These are phyloP conservation scores for Alloscopus bannaensis DNA, from an alignment of 2,888 invertebrate species.

Conservation along the genomic window DNA sequence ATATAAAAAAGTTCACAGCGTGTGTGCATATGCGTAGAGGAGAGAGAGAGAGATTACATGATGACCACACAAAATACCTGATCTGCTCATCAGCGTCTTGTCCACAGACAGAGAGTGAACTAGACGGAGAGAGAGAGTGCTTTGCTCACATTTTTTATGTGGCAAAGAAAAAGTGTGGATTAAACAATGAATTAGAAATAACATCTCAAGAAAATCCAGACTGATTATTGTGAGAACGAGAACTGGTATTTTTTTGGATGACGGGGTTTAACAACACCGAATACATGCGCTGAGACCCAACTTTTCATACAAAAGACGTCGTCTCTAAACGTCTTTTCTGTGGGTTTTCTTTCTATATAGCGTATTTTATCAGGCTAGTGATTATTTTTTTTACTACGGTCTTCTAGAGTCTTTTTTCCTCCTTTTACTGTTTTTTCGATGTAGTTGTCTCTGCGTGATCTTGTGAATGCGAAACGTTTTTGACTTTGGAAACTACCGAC, in stretches of 20 bases:
- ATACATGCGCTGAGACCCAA: too few species aligned
- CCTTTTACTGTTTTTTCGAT: too few species aligned
- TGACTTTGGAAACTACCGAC: too few species aligned
- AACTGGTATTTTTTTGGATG: conserved; percentile 54
- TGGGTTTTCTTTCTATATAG: conserved; percentile 17
- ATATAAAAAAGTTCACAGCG: neutral
- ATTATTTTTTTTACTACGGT: too few species aligned
- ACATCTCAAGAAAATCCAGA: neutral
- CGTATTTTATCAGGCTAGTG: neutral
- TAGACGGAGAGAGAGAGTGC: neutral
- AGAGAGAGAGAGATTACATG: conserved; percentile 7
- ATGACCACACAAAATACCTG: neutral
- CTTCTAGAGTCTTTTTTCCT: too few species aligned
- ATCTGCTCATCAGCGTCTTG: conserved; percentile 19
- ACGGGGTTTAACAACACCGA: conserved; percentile 16
- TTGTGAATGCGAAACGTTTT: too few species aligned
- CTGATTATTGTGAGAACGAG: conserved; percentile 57
- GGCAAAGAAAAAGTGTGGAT: conserved; percentile 5
- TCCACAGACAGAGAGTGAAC: conserved; percentile 2
- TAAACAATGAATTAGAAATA: conserved; percentile 26
- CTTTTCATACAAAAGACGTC: too few species aligned
- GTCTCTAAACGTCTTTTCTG: too few species aligned
- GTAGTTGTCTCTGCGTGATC: too few species aligned
- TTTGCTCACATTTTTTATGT: too few species aligned
- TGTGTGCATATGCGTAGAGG: neutral